These are phyloP conservation scores for Ostrea denselamellosa DNA, from an alignment of 1,140 invertebrate genomes.

Conservation along the genomic window DNA sequence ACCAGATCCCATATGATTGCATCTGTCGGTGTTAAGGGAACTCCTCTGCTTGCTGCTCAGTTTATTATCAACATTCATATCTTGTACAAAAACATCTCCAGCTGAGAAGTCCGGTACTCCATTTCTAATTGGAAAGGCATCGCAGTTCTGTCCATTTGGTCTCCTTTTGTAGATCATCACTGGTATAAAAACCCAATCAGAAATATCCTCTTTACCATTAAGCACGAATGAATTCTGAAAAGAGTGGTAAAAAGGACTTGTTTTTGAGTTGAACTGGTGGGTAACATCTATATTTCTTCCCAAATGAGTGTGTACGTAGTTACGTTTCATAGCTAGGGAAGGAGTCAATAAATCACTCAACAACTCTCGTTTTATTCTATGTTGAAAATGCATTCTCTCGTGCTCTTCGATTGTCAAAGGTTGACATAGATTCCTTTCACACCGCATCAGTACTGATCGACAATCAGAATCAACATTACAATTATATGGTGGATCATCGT, in stretches of 20 bases:
- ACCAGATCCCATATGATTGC: conserved; percentile 20
- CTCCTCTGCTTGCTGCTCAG: neutral
- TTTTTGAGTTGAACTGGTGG: neutral
- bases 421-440: neutral
- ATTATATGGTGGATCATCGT: neutral
- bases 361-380: neutral
- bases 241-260: conserved; percentile 23
- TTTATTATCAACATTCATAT: neutral
- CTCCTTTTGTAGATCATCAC: conserved; percentile 60
- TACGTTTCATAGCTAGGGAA: neutral
- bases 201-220: conserved; percentile 59
- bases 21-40: neutral
- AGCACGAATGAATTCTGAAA: conserved; percentile 64
- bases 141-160: conserved; percentile 52
- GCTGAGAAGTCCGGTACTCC: conserved; percentile 38
- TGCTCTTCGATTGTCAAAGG: neutral
- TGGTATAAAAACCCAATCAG: conserved; percentile 63
- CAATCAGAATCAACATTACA: neutral
- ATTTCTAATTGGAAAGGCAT: conserved; percentile 57
- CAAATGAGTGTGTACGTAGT: neutral
- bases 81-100: conserved; percentile 61
- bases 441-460: neutral
- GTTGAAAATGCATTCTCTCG: neutral
- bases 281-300: neutral
- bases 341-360: neutral